Evolutionary conservation across 2,797 vertebrate species (phyloP), one percentile per base, ranked within the genome.

Genomic region (Gymnothorax reevesii): DNA sequence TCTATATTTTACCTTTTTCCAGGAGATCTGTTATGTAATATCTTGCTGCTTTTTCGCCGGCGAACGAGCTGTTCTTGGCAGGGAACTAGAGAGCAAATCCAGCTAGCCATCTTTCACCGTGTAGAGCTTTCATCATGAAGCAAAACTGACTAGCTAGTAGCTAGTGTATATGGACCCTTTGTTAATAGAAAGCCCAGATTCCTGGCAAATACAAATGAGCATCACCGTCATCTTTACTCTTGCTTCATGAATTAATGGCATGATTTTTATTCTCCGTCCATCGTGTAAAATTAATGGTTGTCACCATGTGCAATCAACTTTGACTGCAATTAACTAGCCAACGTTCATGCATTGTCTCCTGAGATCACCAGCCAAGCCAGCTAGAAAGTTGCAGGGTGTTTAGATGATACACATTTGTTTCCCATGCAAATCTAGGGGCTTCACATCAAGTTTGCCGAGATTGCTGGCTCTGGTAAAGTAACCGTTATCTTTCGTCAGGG

Each of bases 301-400:
- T 83, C 86, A 66, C 22, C 64, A 83, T 42, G n/a, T 87, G 82
- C 83, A 42, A 13, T n/a, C 69, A 57, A 66, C 49, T 62, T 20
- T 12, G 59, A 13, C 73, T 60, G 42, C 77, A 80, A 52, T 20
- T 84, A 87, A 60, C 33, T 1, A 42, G 33, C 33, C 33, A 42
- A 75, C 22, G 52, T 6, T 59, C 57, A 57, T 73, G 33, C 33
- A 73, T 55, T 77, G 75, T 20, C 84, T 59, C 59, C 22, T n/a
- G 64, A 66, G 64, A 66, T 66, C n/a, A 66, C 64, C 22, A 62
- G 33, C 33, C 1, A 42, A 42, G 52, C 57, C 33, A 84, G 83
- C 66, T 79, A 54, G 9, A 33, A 15, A 55, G 77, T 52, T 80
- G 20, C 49, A 8, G 7, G 52, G 6, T 22, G 54, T 54, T 80